A percentile compares a stretch with the other conserved stretches of the same genome.
Evolutionary conservation across 2,888 invertebrate species (phyloP).

Genomic region (Drosophila macrospina): DNA sequence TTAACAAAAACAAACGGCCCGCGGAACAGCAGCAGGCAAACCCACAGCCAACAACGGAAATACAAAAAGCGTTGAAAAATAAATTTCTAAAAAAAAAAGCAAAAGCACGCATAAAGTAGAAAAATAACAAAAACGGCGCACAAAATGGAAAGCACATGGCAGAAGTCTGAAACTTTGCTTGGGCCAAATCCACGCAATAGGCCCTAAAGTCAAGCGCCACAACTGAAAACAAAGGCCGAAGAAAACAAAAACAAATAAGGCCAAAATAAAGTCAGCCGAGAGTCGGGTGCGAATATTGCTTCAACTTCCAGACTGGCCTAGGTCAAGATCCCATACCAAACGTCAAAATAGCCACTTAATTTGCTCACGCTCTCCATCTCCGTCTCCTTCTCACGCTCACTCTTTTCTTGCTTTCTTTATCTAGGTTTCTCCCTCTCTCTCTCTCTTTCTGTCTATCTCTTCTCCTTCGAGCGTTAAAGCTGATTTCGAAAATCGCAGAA

Average conservation of each 20-base stretch:
- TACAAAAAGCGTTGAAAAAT: conserved; percentile 78
- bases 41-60: conserved; percentile 61
- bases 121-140: conserved; percentile 16
- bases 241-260: conserved; percentile 8
- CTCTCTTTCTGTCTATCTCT: no score
- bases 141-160: conserved; percentile 34
- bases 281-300: conserved; percentile 11
- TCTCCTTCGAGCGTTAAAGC: conserved; percentile 25
- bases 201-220: conserved; percentile 43
- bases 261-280: conserved; percentile 9
- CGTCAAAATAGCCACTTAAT: conserved; percentile 31
- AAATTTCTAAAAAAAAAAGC: conserved; percentile 63
- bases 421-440: neutral
- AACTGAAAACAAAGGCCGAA: conserved; percentile 14
- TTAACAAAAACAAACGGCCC: conserved; percentile 75
- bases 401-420: neutral
- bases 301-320: conserved; percentile 15
- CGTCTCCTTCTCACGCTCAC: no score
- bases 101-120: conserved; percentile 15
- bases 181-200: conserved; percentile 20
- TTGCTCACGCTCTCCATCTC: conserved; percentile 6
- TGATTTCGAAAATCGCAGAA: conserved; percentile 18
- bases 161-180: conserved; percentile 34
- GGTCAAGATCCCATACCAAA: conserved; percentile 40
- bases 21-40: conserved; percentile 45